These are phyloP conservation scores for Poeciliopsis retropinna DNA, from an alignment of 2,113 vertebrate species.

Conservation along the genomic window DNA sequence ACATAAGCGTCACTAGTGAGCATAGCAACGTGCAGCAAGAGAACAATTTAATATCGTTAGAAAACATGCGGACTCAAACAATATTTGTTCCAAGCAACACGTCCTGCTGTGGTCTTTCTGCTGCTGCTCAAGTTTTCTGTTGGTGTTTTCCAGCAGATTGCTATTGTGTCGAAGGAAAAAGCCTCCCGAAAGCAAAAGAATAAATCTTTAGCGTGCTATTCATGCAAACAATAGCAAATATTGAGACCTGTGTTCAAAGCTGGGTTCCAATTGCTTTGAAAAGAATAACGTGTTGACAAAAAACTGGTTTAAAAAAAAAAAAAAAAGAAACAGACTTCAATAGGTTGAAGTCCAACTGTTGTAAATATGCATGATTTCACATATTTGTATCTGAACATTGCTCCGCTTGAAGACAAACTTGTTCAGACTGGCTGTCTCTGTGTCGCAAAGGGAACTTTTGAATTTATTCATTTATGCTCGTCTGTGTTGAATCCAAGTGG, in stretches of 20 bases:
- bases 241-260: background rate
- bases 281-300: background rate
- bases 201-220: background rate
- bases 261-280: background rate
- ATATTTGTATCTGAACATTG: constrained; percentile 11
- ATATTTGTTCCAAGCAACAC: background rate
- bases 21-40: background rate
- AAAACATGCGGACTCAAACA: background rate
- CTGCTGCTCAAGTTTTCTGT: background rate
- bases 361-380: constrained; percentile 7
- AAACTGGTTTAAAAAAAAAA: background rate
- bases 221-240: background rate
- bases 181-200: background rate
- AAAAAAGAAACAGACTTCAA: background rate
- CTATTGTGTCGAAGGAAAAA: background rate
- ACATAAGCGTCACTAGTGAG: too few relatives aligned
- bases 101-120: background rate
- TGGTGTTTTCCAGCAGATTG: background rate
- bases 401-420: constrained; percentile 5
- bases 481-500: constrained; percentile 26
- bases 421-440: background rate
- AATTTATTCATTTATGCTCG: constrained; percentile 25
- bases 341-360: background rate
- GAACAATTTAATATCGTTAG: background rate
- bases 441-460: constrained; percentile 10